Base-by-base conservation (phyloP, 2,797 vertebrate species). In the Diplodus puntazzo region DNA sequence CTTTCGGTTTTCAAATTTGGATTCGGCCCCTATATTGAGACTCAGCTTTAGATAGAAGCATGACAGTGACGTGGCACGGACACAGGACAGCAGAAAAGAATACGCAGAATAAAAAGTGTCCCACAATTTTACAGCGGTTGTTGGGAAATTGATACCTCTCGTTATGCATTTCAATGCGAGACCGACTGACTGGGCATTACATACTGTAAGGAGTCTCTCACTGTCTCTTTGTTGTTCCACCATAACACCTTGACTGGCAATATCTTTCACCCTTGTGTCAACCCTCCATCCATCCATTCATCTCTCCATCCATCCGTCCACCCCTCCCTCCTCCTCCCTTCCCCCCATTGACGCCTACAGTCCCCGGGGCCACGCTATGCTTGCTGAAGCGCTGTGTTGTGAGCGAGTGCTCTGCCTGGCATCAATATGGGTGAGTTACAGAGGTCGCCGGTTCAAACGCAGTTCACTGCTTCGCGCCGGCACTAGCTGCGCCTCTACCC, bases 391-490 rank as follows among this genome's bases (percentile, higher is more conserved):
- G 86, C 84, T 89, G 79, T 81, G 89, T 83, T 82, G 89, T 72
- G 89, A 84, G 86, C 67, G 83, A 83, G 83, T 60, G 85, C 50
- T 55, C 83, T 87, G 87, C 80, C 87, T 84, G 81, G 90, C 92
- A 92, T 95, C 95, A 94, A 95, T 94, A 95, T 86, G 93, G 93
- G 93, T 95, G 95, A 93, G 92, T 94, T 94, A 94, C 94, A 94
- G 90, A 95, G 94, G 94, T 95, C 93, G 80, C 27, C 13, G 77
- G 95, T 96, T 96, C 94, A 96, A 95, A 92, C 53, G 87, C 90
- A 93, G 94, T 93, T 95, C 95, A 95, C 85, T 74, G 85, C 88
- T 30, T 81, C 84, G 84, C 79, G 69, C 82, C 42, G 52, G 63
- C 83, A 42, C 88, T 63, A 5, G 46, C 90, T 64, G 86, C 16